phyloP scores from a whole-genome alignment of 2,888 invertebrate species.

The Cactoblastis cactorum region DNA sequence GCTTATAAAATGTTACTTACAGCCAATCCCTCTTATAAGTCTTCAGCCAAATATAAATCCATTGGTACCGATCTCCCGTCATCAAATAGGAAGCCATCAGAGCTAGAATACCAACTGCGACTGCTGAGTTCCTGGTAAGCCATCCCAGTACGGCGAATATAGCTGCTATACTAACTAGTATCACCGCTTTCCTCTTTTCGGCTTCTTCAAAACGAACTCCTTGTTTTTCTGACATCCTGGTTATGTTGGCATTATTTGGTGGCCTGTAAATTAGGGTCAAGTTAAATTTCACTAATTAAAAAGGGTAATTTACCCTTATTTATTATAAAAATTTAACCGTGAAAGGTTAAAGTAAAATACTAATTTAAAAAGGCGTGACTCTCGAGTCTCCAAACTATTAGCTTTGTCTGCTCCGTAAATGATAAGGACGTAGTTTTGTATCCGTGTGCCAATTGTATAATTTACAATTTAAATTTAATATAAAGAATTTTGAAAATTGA shows the following conservation, averaged over 20 bases:
- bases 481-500: no score
- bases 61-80: constrained; percentile 69
- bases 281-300: not conserved
- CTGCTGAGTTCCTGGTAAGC: constrained; percentile 40
- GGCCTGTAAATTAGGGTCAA: not conserved
- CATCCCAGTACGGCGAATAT: constrained; percentile 42
- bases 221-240: constrained; percentile 65
- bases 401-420: no score
- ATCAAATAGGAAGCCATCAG: constrained; percentile 51
- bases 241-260: constrained; percentile 19
- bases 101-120: constrained; percentile 39
- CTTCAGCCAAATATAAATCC: constrained; percentile 70
- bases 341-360: no score
- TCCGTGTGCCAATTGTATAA: not conserved
- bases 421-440: no score
- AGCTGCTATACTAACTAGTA: constrained; percentile 43
- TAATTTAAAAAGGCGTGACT: no score
- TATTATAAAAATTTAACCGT: no score
- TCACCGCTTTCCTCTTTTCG: constrained; percentile 45
- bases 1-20: constrained; percentile 43
- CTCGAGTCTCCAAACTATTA: no score
- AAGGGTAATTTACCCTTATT: no score
- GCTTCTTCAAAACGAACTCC: constrained; percentile 68
- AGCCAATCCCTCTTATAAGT: constrained; percentile 58
- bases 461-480: not conserved